Evolutionary conservation across 1,140 invertebrate species (phyloP).

Genomic region (Brachionus paranguensis): DNA sequence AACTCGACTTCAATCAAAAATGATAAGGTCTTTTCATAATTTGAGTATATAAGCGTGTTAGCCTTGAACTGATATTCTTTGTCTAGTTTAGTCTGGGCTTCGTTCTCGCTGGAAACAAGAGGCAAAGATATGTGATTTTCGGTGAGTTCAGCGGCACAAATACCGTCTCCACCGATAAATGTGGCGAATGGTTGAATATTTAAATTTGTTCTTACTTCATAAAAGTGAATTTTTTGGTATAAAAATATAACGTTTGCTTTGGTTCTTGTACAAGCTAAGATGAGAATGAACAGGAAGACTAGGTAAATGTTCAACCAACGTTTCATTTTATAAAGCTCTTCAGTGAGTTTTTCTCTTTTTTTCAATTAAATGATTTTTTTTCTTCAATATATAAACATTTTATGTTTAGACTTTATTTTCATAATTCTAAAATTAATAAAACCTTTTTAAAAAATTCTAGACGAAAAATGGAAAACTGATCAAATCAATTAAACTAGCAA

Average conservation of each 20-base stretch:
- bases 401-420: not conserved
- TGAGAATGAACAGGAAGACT: not conserved
- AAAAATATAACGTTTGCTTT: not conserved
- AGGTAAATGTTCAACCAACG: not conserved
- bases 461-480: not conserved
- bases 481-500: not conserved
- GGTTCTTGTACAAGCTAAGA: not conserved
- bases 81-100: not conserved
- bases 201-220: not conserved
- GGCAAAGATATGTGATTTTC: not conserved
- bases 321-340: not conserved
- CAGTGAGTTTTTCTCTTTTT: not conserved
- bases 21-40: conserved; percentile 6
- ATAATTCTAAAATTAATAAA: conserved; percentile 12
- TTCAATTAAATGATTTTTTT: not conserved
- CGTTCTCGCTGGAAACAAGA: not conserved
- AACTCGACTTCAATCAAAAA: not conserved
- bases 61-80: not conserved
- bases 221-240: conserved; percentile 1
- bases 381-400: not conserved
- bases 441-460: not conserved
- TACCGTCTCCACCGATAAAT: not conserved
- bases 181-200: not conserved
- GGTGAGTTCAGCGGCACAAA: not conserved
- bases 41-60: not conserved